phyloP scores from a whole-genome alignment of 2,888 invertebrate species.

The Lumbricus terrestris region DNA sequence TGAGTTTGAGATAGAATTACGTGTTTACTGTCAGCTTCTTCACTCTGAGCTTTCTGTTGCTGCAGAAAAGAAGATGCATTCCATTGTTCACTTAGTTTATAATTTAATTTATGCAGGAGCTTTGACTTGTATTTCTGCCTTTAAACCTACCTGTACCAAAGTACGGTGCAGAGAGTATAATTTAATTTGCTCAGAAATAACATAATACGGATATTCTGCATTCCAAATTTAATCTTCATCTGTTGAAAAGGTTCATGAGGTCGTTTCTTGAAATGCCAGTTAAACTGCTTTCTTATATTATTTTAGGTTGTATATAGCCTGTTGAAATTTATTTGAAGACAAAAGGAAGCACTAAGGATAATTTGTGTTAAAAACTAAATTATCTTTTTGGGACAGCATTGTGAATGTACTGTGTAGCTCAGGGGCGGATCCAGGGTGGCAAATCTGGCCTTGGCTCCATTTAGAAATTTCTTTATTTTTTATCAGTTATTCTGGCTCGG shows the following conservation, averaged over 20 bases:
- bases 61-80: not conserved
- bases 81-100: not conserved
- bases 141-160: not conserved
- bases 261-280: not conserved
- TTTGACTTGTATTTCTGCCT: not conserved
- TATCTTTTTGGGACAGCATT: not conserved
- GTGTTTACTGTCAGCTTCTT: not conserved
- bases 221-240: too few relatives aligned
- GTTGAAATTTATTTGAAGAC: not conserved
- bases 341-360: too few relatives aligned
- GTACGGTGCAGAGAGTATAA: not conserved
- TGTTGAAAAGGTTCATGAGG: too few relatives aligned
- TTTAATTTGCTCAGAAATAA: not conserved
- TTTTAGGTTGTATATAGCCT: not conserved
- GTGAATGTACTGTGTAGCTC: not conserved
- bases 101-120: not conserved
- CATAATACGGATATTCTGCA: too few relatives aligned
- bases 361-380: not conserved
- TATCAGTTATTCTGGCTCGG: too few relatives aligned
- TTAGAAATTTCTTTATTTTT: too few relatives aligned
- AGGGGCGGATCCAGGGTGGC: too few relatives aligned
- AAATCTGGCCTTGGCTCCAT: too few relatives aligned
- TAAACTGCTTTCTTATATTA: not conserved
- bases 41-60: not conserved
- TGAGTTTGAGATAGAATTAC: conserved; percentile 40